Conservation (phyloP, 2,113 vertebrate species). For the Origma solitaria region DNA sequence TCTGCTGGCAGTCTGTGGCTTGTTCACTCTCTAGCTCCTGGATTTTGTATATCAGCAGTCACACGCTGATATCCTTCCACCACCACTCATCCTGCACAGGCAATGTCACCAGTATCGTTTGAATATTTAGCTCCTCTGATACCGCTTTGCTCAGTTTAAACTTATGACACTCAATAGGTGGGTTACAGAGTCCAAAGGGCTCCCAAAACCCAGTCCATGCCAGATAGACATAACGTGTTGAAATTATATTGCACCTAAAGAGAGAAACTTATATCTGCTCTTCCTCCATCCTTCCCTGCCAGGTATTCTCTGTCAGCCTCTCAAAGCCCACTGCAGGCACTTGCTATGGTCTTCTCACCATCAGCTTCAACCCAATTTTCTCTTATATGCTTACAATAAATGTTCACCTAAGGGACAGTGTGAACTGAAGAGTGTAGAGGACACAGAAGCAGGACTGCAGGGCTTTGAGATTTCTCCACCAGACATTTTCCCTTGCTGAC, state of each 20-base stretch:
- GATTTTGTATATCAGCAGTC: background rate
- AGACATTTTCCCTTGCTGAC: slow-evolving; percentile 17
- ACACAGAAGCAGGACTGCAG: background rate
- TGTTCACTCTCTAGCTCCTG: background rate
- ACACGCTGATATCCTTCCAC: background rate
- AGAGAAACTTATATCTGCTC: background rate
- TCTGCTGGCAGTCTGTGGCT: background rate
- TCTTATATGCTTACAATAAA: background rate
- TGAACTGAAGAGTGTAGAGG: background rate
- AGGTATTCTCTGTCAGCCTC: background rate
- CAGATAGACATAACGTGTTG: background rate
- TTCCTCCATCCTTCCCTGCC: background rate
- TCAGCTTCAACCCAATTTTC: background rate
- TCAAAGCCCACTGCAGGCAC: background rate
- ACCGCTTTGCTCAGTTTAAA: background rate
- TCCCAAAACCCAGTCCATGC: background rate
- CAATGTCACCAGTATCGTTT: background rate
- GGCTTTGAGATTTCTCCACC: background rate
- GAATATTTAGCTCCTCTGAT: background rate
- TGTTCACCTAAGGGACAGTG: background rate
- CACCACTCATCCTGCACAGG: background rate
- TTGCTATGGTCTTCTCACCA: background rate
- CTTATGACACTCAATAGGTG: background rate
- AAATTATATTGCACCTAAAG: background rate
- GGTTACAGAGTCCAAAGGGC: background rate